Conservation (phyloP, 2,888 invertebrate species). For the Dasysyrphus tricinctus region DNA sequence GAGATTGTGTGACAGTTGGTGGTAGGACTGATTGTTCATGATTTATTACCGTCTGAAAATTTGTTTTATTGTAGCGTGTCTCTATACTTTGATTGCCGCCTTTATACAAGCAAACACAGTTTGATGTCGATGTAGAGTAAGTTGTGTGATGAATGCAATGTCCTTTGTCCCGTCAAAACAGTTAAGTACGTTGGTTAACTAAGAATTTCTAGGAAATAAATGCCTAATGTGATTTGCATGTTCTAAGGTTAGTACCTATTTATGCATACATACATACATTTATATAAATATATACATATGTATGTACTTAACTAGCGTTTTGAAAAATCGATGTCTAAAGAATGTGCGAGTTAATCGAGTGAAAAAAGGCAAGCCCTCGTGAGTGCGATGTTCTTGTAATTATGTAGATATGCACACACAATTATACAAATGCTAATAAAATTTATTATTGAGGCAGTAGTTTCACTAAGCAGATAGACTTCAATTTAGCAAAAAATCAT, state of each 20-base stretch:
- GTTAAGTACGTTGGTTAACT: constrained; percentile 1
- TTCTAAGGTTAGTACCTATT: neutral
- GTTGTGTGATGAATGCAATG: constrained; percentile 23
- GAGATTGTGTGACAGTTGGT: constrained; percentile 72
- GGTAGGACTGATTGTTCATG: constrained; percentile 68
- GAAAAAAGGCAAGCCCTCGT: too few species aligned
- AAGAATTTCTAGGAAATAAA: constrained; percentile 23
- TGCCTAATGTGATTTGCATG: constrained; percentile 20
- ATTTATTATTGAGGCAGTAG: too few species aligned
- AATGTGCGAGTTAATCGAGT: too few species aligned
- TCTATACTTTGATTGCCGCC: constrained; percentile 40
- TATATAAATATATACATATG: too few species aligned
- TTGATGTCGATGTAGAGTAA: constrained; percentile 2
- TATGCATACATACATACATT: too few species aligned
- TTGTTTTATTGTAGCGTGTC: constrained; percentile 47
- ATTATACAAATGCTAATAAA: too few species aligned
- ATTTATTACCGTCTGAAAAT: constrained; percentile 69
- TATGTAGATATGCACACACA: too few species aligned
- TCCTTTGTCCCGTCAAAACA: constrained; percentile 41
- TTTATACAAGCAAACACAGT: constrained; percentile 19
- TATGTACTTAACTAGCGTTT: too few species aligned
- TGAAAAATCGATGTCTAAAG: too few species aligned
- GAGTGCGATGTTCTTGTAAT: too few species aligned
- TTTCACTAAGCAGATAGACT: too few species aligned
- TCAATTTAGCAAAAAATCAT: too few species aligned